A percentile compares a stretch with the other conserved stretches of the same genome.
phyloP scores from a whole-genome alignment of 2,113 vertebrate species.

The Cololabis saira region DNA sequence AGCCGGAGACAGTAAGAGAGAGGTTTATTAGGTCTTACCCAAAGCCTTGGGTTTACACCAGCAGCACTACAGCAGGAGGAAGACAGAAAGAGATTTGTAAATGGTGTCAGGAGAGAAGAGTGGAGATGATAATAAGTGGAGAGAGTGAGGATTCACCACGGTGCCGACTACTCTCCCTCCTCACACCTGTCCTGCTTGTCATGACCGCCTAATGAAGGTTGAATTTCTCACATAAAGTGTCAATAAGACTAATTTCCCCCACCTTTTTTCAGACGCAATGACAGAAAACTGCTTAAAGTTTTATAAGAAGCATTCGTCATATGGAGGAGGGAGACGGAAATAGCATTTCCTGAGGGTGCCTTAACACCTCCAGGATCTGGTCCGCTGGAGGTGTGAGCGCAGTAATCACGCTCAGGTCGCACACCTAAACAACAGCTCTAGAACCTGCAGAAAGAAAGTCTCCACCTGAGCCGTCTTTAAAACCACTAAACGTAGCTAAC shows the following conservation, averaged over 20 bases:
- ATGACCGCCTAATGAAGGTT: not conserved
- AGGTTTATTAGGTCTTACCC: constrained; percentile 62
- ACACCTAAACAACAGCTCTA: too few relatives aligned
- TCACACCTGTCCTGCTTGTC: not conserved
- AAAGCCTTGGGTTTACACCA: constrained; percentile 53
- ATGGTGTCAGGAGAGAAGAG: constrained; percentile 44
- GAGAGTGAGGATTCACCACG: constrained; percentile 12
- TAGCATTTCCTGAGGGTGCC: too few relatives aligned
- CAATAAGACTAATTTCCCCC: not conserved
- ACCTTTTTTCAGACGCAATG: too few relatives aligned
- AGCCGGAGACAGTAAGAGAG: constrained; percentile 8
- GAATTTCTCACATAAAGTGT: not conserved
- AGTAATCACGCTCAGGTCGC: too few relatives aligned
- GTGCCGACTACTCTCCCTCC: not conserved
- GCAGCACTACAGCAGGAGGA: constrained; percentile 13
- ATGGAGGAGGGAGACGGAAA: too few relatives aligned
- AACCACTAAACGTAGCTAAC: too few relatives aligned
- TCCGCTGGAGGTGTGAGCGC: too few relatives aligned
- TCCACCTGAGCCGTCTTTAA: too few relatives aligned
- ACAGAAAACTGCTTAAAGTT: too few relatives aligned
- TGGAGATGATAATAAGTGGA: constrained; percentile 27
- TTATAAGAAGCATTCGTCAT: too few relatives aligned
- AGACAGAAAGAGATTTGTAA: constrained; percentile 40
- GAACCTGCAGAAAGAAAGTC: too few relatives aligned
- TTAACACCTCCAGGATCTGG: too few relatives aligned